A percentile compares a stretch with the other conserved stretches of the same genome.
Evolutionary conservation across 2,888 invertebrate genomes (phyloP).

Genomic region (Aphidius colemani): DNA sequence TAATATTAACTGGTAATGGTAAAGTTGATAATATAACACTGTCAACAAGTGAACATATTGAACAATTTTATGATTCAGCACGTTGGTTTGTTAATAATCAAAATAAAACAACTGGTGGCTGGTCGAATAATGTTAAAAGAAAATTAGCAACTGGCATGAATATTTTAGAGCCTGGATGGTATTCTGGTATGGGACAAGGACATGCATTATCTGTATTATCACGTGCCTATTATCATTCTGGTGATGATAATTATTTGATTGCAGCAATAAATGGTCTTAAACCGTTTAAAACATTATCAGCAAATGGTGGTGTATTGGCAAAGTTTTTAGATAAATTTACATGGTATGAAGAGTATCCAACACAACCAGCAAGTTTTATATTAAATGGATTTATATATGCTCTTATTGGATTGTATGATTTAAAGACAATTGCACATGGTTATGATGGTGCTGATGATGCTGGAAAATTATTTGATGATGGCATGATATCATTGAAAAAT

Average conservation of each 20-base stretch:
- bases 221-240: constrained; percentile 85
- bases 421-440: constrained; percentile 79
- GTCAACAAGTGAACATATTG: constrained; percentile 82
- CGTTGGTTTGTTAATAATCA: constrained; percentile 91
- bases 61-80: constrained; percentile 90
- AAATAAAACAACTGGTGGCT: constrained; percentile 84
- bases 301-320: constrained; percentile 82
- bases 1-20: constrained; percentile 75
- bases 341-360: constrained; percentile 99
- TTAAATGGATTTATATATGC: constrained; percentile 99
- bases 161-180: constrained; percentile 87
- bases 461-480: constrained; percentile 78
- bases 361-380: constrained; percentile 91
- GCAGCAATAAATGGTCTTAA: constrained; percentile 81
- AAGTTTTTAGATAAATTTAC: constrained; percentile 82
- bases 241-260: constrained; percentile 75
- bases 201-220: constrained; percentile 94
- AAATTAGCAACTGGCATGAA: constrained; percentile 75
- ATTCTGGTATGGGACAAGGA: constrained; percentile 98
- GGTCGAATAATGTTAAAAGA: constrained; percentile 87
- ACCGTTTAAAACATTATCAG: constrained; percentile 75
- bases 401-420: constrained; percentile 91
- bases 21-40: constrained; percentile 78
- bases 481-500: constrained; percentile 83
- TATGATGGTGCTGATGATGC: constrained; percentile 71